Evolutionary conservation across 2,113 vertebrate species (phyloP).

Genomic region (Passerina amoena): DNA sequence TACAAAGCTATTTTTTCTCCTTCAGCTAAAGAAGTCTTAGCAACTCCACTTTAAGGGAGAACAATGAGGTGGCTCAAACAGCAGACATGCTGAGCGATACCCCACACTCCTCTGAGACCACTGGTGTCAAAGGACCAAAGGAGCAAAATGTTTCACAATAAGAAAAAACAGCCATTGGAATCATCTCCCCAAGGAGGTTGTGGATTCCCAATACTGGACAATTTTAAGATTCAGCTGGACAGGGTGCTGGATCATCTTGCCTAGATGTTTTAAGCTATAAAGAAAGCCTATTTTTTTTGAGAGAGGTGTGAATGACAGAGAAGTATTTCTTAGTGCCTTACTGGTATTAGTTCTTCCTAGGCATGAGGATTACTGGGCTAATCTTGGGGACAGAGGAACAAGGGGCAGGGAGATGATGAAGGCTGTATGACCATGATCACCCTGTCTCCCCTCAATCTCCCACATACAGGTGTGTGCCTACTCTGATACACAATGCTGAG

Average conservation of each 20-base stretch:
- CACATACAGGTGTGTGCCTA: accelerated
- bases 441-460: accelerated
- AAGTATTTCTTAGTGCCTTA: background rate
- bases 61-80: background rate
- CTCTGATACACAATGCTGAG: background rate
- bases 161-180: background rate
- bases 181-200: background rate
- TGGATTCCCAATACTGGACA: accelerated
- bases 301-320: background rate
- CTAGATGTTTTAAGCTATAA: background rate
- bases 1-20: background rate
- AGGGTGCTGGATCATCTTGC: background rate
- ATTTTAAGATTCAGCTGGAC: background rate
- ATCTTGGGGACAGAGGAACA: background rate
- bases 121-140: background rate
- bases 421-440: background rate
- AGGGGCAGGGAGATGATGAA: background rate
- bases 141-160: background rate
- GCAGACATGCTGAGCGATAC: background rate
- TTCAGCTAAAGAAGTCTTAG: background rate
- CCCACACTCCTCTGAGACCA: background rate
- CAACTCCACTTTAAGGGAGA: background rate
- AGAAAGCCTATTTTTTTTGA: background rate
- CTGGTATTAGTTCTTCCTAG: background rate
- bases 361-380: background rate